phyloP scores from a whole-genome alignment of 2,113 vertebrate genomes.

The Rutilus rutilus region DNA sequence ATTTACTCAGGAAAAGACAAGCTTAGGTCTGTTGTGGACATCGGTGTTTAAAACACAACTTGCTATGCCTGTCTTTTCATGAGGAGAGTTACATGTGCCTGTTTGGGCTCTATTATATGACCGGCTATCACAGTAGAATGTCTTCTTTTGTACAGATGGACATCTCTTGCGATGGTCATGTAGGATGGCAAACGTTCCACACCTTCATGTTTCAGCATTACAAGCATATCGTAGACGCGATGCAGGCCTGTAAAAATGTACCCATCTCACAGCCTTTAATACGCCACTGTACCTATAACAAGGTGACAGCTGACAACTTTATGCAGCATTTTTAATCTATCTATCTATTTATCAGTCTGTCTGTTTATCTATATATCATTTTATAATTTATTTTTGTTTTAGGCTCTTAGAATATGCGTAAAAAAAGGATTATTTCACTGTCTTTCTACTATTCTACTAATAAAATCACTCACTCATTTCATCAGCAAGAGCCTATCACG shows the following conservation, averaged over 20 bases:
- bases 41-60: too few relatives aligned
- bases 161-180: constrained; percentile 52
- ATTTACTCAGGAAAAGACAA: not conserved
- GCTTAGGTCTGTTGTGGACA: not conserved
- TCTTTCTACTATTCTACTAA: not conserved
- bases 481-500: constrained; percentile 65
- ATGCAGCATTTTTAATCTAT: not conserved
- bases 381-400: not conserved
- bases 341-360: not conserved
- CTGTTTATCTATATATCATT: not conserved
- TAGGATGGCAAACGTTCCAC: constrained; percentile 66
- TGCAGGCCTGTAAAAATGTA: constrained; percentile 51
- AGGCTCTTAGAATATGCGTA: not conserved
- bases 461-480: not conserved
- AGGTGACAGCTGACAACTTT: constrained; percentile 48
- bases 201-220: constrained; percentile 67
- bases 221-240: constrained; percentile 61
- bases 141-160: constrained; percentile 61
- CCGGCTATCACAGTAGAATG: not conserved
- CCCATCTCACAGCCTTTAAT: constrained; percentile 59
- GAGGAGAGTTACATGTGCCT: not conserved
- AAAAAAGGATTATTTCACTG: not conserved
- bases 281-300: constrained; percentile 65
- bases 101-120: not conserved
- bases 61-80: not conserved